Conservation (phyloP, 2,888 invertebrate genomes). For the Sussaba pulchella region DNA sequence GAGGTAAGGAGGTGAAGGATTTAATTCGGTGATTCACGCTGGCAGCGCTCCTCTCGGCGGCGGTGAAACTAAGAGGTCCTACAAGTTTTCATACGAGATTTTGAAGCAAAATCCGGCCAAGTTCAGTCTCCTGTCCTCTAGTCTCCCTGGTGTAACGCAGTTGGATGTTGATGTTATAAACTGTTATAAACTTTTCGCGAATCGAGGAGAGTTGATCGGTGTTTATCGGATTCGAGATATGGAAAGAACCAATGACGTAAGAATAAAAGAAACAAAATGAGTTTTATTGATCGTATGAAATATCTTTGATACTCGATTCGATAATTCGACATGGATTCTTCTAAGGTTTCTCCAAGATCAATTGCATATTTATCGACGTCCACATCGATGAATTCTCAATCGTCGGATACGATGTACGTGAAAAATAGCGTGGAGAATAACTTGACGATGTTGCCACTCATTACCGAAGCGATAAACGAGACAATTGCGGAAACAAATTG, state of each 20-base stretch:
- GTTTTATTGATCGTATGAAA: neutral
- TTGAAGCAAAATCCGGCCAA: no score
- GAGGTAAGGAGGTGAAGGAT: no score
- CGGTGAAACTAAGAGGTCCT: no score
- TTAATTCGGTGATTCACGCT: no score
- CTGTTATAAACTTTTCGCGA: no score
- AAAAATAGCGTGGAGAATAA: constrained; percentile 8
- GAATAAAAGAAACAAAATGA: neutral
- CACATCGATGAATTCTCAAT: constrained; percentile 13
- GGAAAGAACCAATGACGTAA: constrained; percentile 46
- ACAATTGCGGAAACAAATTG: constrained; percentile 75
- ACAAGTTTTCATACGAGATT: no score
- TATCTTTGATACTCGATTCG: neutral
- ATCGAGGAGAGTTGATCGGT: no score
- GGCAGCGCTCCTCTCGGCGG: no score
- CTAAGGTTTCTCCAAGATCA: constrained; percentile 9
- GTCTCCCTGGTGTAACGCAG: no score
- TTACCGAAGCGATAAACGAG: constrained; percentile 75
- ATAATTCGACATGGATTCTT: neutral
- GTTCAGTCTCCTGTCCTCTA: no score
- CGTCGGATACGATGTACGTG: constrained; percentile 18
- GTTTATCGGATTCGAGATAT: constrained; percentile 3
- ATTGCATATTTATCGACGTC: constrained; percentile 7
- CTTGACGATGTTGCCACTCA: constrained; percentile 62
- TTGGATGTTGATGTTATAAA: no score